Percentiles rank a stretch among this genome's conserved stretches.
These are phyloP conservation scores for Drosophila suboccidentalis DNA, from an alignment of 2,888 invertebrate species.

Conservation along the genomic window DNA sequence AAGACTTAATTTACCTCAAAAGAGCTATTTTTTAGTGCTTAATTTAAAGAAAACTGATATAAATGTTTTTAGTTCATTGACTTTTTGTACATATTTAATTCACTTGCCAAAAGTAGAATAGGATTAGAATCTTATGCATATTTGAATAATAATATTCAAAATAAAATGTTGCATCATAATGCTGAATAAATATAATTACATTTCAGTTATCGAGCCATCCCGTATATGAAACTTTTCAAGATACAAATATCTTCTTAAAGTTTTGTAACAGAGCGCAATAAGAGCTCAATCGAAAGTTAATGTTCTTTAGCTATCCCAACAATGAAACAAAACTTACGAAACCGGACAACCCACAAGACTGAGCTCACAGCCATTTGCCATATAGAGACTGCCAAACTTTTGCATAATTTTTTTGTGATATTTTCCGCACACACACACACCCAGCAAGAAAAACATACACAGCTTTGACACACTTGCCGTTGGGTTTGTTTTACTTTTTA, in stretches of 20 bases:
- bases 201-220: not conserved
- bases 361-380: constrained; percentile 10
- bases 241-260: not conserved
- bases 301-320: constrained; percentile 6
- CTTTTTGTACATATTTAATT: too few species aligned
- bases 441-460: not conserved
- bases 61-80: too few species aligned
- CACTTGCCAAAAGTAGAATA: too few species aligned
- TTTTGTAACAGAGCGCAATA: not conserved
- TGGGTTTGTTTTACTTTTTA: constrained; percentile 34
- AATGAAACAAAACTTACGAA: constrained; percentile 31
- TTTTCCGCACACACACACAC: constrained; percentile 10
- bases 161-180: not conserved
- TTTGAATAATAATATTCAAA: too few species aligned
- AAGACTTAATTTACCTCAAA: too few species aligned
- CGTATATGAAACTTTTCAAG: not conserved
- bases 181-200: not conserved
- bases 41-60: too few species aligned
- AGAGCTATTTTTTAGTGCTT: too few species aligned
- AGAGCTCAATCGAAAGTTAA: not conserved
- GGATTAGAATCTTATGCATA: too few species aligned
- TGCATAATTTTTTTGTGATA: constrained; percentile 46
- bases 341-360: constrained; percentile 33
- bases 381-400: constrained; percentile 45
- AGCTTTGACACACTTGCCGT: constrained; percentile 69